Percentiles rank a stretch among this genome's conserved stretches.
Evolutionary conservation across 2,797 vertebrate species (phyloP).

Genomic region (Mallotus villosus): DNA sequence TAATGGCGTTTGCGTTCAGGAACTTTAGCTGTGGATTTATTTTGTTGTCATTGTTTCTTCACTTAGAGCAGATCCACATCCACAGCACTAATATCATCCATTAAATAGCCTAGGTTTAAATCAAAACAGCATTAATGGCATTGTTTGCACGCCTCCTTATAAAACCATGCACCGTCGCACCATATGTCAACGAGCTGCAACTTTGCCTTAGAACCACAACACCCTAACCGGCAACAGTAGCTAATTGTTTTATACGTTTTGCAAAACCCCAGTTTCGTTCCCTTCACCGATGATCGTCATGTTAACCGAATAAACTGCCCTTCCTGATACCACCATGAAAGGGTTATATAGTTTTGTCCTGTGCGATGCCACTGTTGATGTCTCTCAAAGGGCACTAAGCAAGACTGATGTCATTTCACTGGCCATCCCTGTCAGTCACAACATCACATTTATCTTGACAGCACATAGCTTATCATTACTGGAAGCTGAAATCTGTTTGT

Average conservation of each 20-base stretch:
- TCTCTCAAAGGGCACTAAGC: background rate
- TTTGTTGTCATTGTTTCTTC: background rate
- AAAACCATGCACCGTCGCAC: background rate
- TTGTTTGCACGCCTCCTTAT: background rate
- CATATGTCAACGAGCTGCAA: background rate
- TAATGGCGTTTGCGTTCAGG: background rate
- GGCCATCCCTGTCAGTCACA: background rate
- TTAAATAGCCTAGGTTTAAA: too few species aligned
- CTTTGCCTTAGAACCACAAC: background rate
- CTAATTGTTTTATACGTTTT: background rate
- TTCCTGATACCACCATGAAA: background rate
- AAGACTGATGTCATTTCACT: constrained; percentile 33
- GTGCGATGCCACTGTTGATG: background rate
- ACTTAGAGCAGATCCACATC: too few species aligned
- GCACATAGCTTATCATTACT: constrained; percentile 20
- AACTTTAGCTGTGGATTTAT: background rate
- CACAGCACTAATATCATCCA: too few species aligned
- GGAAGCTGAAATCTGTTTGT: constrained; percentile 11
- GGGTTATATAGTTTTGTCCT: background rate
- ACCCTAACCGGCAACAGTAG: background rate
- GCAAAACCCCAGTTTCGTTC: background rate
- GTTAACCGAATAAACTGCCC: background rate
- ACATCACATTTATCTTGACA: constrained; percentile 24
- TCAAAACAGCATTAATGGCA: too few species aligned
- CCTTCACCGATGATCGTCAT: background rate